phyloP scores from a whole-genome alignment of 2,113 vertebrate species.

The Platichthys stellatus region DNA sequence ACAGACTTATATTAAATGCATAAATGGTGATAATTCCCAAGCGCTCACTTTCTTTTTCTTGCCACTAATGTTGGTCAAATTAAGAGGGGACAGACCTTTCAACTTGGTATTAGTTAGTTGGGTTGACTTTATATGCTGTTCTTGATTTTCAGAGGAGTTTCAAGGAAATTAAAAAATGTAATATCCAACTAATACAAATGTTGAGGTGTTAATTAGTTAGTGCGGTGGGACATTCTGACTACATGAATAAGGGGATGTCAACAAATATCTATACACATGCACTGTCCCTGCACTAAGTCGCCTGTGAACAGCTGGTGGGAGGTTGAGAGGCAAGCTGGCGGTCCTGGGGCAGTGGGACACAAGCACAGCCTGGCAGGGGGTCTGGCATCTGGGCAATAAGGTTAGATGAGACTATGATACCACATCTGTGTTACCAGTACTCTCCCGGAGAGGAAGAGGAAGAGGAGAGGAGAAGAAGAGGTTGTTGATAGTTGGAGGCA shows the following conservation, averaged over 20 bases:
- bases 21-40: no score
- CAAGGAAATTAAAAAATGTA: no score
- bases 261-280: constrained; percentile 10
- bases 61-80: no score
- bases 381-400: constrained; percentile 54
- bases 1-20: background rate
- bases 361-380: constrained; percentile 46
- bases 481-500: background rate
- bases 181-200: background rate
- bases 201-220: background rate
- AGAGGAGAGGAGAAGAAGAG: background rate
- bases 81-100: no score
- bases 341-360: background rate
- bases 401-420: constrained; percentile 41
- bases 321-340: constrained; percentile 46
- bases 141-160: background rate
- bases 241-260: background rate
- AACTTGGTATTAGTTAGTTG: no score
- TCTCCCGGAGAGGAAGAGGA: background rate
- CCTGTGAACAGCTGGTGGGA: constrained; percentile 65
- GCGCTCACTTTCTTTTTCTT: no score
- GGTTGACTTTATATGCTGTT: background rate
- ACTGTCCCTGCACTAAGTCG: constrained; percentile 14
- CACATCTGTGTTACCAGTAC: constrained; percentile 33
- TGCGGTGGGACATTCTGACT: no score